Percentiles rank a stretch among this genome's conserved stretches.
Conservation (phyloP, 1,140 invertebrate genomes). For the Drosophila baimaii region DNA sequence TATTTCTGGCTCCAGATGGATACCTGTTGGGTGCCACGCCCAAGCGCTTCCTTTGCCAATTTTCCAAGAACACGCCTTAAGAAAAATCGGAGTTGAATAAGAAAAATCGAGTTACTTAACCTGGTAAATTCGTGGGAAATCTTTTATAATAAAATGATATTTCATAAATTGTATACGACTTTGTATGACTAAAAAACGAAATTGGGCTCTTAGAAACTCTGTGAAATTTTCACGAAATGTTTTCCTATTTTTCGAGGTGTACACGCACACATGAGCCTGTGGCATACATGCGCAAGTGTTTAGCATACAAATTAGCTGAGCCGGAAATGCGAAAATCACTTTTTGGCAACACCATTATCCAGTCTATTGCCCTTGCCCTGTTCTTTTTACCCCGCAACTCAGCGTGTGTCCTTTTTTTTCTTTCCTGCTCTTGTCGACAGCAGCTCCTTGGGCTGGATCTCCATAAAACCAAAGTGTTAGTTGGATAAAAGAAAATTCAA, state of each 20-base stretch:
- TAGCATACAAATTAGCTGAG: slow-evolving; percentile 80
- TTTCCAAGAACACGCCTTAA: background rate
- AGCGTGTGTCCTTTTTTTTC: slow-evolving; percentile 53
- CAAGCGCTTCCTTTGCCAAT: background rate
- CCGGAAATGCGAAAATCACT: slow-evolving; percentile 79
- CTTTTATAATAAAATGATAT: no score
- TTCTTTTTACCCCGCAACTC: slow-evolving; percentile 19
- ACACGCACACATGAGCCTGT: slow-evolving; percentile 30
- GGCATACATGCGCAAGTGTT: slow-evolving; percentile 57
- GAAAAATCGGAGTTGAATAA: background rate
- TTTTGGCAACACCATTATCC: slow-evolving; percentile 74
- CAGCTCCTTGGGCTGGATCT: slow-evolving; percentile 35
- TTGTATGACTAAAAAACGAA: background rate
- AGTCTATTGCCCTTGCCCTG: slow-evolving; percentile 59
- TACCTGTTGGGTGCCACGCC: slow-evolving; percentile 67
- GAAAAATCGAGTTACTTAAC: background rate
- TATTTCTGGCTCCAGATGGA: slow-evolving; percentile 32
- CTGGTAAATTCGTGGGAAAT: background rate
- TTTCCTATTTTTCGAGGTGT: background rate
- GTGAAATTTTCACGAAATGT: background rate
- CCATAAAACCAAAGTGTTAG: slow-evolving; percentile 68
- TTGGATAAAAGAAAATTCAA: slow-evolving; percentile 69
- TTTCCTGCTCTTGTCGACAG: background rate
- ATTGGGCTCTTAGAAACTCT: no score
- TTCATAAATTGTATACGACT: background rate